phyloP scores from a whole-genome alignment of 2,888 invertebrate genomes.

The Dryocosmus kuriphilus region DNA sequence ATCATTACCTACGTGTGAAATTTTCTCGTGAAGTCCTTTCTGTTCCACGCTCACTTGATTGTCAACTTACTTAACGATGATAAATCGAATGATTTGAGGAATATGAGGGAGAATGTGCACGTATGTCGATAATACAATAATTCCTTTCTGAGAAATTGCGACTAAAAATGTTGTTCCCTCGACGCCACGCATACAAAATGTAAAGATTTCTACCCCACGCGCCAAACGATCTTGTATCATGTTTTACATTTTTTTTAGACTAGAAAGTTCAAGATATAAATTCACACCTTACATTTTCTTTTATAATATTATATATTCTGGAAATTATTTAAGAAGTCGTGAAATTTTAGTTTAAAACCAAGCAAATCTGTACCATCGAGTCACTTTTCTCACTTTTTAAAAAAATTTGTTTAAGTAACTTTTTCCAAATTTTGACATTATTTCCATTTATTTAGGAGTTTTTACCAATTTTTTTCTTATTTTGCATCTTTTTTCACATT shows the following conservation, averaged over 20 bases:
- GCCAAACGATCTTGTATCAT: background rate
- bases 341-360: too few species aligned
- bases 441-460: too few species aligned
- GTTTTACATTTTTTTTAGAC: background rate
- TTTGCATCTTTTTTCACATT: too few species aligned
- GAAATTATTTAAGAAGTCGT: too few species aligned
- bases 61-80: constrained; percentile 15
- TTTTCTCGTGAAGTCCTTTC: constrained; percentile 10
- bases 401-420: too few species aligned
- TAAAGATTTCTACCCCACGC: constrained; percentile 11
- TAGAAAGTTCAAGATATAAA: constrained; percentile 6
- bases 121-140: constrained; percentile 27
- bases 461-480: too few species aligned
- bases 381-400: too few species aligned
- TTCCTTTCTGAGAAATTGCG: constrained; percentile 33
- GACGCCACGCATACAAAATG: constrained; percentile 36
- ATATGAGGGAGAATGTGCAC: background rate
- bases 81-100: constrained; percentile 31
- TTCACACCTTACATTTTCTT: background rate
- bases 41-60: constrained; percentile 5
- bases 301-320: too few species aligned
- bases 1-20: background rate
- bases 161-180: constrained; percentile 34
- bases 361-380: too few species aligned
- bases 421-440: too few species aligned